Percentiles rank a stretch among this genome's conserved stretches.
Conservation (phyloP, 2,797 vertebrate species). For the Melanotaenia parkinsoni region DNA sequence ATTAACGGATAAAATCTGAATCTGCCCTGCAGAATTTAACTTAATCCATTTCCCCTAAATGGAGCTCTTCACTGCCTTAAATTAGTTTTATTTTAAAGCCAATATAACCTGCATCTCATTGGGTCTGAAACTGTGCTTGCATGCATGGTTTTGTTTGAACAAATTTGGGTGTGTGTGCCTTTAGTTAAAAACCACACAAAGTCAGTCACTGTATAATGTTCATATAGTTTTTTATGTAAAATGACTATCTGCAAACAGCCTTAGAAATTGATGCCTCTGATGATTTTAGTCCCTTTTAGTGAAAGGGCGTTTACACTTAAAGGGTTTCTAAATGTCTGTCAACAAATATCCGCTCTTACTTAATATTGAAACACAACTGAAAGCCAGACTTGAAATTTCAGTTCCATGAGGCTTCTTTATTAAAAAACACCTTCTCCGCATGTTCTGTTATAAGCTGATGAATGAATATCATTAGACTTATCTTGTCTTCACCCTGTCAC, state of each 20-base stretch:
- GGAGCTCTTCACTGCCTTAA: not conserved
- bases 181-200: not conserved
- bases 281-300: constrained; percentile 1
- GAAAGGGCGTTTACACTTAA: not conserved
- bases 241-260: constrained; percentile 10
- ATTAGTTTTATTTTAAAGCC: too few relatives aligned
- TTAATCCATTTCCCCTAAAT: not conserved
- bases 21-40: not conserved
- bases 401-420: not conserved
- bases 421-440: constrained; percentile 1
- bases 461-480: constrained; percentile 16
- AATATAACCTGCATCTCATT: too few relatives aligned
- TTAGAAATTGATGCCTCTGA: not conserved
- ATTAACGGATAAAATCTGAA: not conserved
- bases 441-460: not conserved
- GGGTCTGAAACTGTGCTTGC: not conserved
- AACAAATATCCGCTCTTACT: constrained; percentile 4
- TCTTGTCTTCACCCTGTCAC: constrained; percentile 1
- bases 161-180: constrained; percentile 11
- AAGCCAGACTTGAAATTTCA: constrained; percentile 26
- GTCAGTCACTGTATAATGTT: not conserved
- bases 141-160: not conserved
- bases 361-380: not conserved
- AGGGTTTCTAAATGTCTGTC: constrained; percentile 8
- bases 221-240: not conserved